Percentiles rank a stretch among this genome's conserved stretches.
phyloP scores from a whole-genome alignment of 2,888 invertebrate genomes.

The Platycheirus albimanus region DNA sequence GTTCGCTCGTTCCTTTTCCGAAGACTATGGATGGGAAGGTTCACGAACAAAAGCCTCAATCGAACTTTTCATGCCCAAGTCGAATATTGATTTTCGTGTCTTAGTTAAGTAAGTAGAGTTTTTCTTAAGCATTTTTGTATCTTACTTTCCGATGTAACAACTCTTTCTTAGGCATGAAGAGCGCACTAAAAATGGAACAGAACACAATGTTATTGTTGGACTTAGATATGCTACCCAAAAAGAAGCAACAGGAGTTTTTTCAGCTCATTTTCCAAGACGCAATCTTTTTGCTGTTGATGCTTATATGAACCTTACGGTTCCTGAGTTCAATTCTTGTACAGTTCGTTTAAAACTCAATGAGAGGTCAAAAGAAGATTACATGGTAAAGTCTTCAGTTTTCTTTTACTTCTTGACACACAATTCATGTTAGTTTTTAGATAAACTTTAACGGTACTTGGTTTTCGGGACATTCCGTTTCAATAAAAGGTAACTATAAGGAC shows the following conservation, averaged over 20 bases:
- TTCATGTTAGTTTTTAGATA: conserved; percentile 83
- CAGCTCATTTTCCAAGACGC: conserved; percentile 87
- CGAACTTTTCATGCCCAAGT: conserved; percentile 86
- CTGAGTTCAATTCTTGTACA: conserved; percentile 88
- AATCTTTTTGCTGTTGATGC: conserved; percentile 87
- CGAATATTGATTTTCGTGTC: conserved; percentile 87
- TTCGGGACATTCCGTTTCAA: conserved; percentile 86
- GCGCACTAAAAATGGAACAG: conserved; percentile 83
- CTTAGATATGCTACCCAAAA: conserved; percentile 85
- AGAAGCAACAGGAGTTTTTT: conserved; percentile 85
- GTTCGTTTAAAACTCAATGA: conserved; percentile 88
- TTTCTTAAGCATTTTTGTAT: neutral
- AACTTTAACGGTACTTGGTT: conserved; percentile 91
- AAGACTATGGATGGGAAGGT: conserved; percentile 84
- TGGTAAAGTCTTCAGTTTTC: conserved; percentile 83
- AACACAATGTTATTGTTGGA: conserved; percentile 84
- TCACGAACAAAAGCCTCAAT: conserved; percentile 85
- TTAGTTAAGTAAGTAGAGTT: conserved; percentile 82
- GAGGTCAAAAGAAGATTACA: conserved; percentile 86
- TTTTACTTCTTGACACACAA: neutral
- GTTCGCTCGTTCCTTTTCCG: conserved; percentile 85
- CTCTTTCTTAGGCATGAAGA: conserved; percentile 79
- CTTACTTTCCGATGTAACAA: conserved; percentile 13
- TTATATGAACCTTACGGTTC: conserved; percentile 89
- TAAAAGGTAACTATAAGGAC: conserved; percentile 90